Base-by-base conservation (phyloP, 2,797 vertebrate species). In the Schizopygopsis pylzovi region DNA sequence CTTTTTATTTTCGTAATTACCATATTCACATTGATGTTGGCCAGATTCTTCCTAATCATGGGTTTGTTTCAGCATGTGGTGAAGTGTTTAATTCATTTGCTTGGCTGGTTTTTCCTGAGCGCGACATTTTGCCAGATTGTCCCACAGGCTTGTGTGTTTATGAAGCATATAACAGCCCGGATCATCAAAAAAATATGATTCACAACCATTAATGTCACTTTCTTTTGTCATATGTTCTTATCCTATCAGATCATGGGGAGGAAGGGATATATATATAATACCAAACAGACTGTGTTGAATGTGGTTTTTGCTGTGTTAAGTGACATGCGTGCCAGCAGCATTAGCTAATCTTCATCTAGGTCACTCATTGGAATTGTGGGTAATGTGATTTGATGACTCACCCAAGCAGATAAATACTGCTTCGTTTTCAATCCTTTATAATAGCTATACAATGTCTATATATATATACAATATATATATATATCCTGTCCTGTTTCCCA, bases 381-480 rank as follows among this genome's bases (percentile, higher is more conserved):
- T 86, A 67, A 81, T 87, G 79, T 81, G 76, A 73, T 77, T 84
- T 76, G 56, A 87, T 90, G 86, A 87, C 33, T 90, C 77, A 84
- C 43, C 72, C 81, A 79, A 39, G 81, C 77, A 67, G 61, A 82
- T n/a, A 54, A 76, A 84, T 56, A 39, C 52, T 12, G 81, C 67
- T 79, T 82, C 7, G 9, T 73, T 87, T 77, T 77, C 54, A 37
- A 7, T 68, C 47, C 22, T 43, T 25, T 15, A 71, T 52, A 52
- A 52, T 16, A 33, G 33, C 33, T 33, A 18, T 18, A 18, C 15
- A 18, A 16, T 1, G 15, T 52, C 12, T 25, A 16, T 15, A 25
- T 49, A 25, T 49, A 47, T 70, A 28, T 79, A 33, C 2, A 33
- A 33, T 33, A 25, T 25, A 16, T 15, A 25, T 49, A 25, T 49